A percentile compares a stretch with the other conserved stretches of the same genome.
These are phyloP conservation scores for Esox masquinongy DNA, from an alignment of 2,797 vertebrate species.

Conservation along the genomic window DNA sequence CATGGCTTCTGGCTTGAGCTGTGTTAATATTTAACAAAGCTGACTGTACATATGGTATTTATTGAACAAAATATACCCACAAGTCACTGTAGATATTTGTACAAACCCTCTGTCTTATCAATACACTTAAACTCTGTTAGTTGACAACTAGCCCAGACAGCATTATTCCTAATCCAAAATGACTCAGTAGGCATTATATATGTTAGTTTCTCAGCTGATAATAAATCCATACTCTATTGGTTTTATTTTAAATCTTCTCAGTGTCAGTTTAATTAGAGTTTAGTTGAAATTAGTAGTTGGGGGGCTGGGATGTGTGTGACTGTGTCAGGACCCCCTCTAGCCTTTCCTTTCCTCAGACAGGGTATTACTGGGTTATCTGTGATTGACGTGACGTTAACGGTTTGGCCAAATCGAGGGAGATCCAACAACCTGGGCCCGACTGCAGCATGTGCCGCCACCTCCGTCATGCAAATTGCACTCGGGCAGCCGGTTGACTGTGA, in stretches of 20 bases:
- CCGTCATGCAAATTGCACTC: slow-evolving; percentile 98
- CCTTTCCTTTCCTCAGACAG: slow-evolving; percentile 57
- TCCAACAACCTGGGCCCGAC: slow-evolving; percentile 83
- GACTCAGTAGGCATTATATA: background rate
- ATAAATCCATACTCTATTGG: slow-evolving; percentile 16
- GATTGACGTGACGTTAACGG: slow-evolving; percentile 77
- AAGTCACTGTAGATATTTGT: background rate
- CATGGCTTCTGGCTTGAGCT: background rate
- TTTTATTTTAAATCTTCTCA: slow-evolving; percentile 44
- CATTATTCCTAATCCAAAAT: background rate
- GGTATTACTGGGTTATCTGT: slow-evolving; percentile 73
- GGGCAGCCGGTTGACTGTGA: slow-evolving; percentile 99
- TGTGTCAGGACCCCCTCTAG: background rate
- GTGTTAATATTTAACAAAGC: background rate
- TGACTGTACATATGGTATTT: slow-evolving; percentile 2
- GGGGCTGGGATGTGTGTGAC: slow-evolving; percentile 12
- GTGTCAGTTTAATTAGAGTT: slow-evolving; percentile 61
- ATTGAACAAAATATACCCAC: slow-evolving; percentile 1
- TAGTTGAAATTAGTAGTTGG: slow-evolving; percentile 62
- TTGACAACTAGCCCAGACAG: background rate
- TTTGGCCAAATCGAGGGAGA: slow-evolving; percentile 82
- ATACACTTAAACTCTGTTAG: background rate
- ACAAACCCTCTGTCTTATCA: background rate
- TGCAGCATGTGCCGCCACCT: slow-evolving; percentile 92
- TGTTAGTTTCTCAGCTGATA: background rate